Evolutionary conservation across 2,113 vertebrate genomes (phyloP).

Genomic region (Fregetta grallaria): DNA sequence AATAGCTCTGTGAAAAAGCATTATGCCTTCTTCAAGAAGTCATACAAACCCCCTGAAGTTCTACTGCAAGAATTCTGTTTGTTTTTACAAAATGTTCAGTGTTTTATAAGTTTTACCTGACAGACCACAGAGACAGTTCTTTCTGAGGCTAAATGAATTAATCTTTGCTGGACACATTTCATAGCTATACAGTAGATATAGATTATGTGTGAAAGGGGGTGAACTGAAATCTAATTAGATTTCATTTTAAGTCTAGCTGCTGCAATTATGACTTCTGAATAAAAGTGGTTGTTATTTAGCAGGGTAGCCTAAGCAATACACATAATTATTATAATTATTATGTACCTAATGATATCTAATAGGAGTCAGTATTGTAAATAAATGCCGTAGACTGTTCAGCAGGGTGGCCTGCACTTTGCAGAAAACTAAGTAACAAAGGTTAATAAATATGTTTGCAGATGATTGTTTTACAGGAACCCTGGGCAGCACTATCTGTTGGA

Average conservation of each 20-base stretch:
- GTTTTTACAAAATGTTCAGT: neutral
- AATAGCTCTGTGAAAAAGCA: neutral
- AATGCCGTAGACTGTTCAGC: constrained; percentile 65
- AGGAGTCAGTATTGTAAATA: constrained; percentile 70
- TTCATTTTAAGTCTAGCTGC: constrained; percentile 77
- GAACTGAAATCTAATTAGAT: constrained; percentile 79
- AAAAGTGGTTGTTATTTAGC: constrained; percentile 79
- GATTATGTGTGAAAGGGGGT: constrained; percentile 13
- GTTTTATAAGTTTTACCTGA: neutral
- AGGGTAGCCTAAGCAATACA: constrained; percentile 78
- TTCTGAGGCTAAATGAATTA: constrained; percentile 6
- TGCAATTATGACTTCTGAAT: constrained; percentile 82
- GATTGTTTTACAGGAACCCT: constrained; percentile 60
- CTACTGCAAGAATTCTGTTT: neutral
- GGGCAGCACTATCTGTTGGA: constrained; percentile 59
- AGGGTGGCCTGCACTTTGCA: constrained; percentile 70
- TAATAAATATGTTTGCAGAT: constrained; percentile 50
- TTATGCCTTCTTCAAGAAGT: neutral
- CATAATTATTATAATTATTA: constrained; percentile 85
- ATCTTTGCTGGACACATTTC: constrained; percentile 32
- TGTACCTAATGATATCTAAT: constrained; percentile 81
- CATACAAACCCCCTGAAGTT: neutral
- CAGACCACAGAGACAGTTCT: neutral
- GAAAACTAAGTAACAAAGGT: constrained; percentile 63
- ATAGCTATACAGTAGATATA: neutral